Base-by-base conservation (phyloP, 2,113 vertebrate species). In the Gracilinanus agilis region DNA sequence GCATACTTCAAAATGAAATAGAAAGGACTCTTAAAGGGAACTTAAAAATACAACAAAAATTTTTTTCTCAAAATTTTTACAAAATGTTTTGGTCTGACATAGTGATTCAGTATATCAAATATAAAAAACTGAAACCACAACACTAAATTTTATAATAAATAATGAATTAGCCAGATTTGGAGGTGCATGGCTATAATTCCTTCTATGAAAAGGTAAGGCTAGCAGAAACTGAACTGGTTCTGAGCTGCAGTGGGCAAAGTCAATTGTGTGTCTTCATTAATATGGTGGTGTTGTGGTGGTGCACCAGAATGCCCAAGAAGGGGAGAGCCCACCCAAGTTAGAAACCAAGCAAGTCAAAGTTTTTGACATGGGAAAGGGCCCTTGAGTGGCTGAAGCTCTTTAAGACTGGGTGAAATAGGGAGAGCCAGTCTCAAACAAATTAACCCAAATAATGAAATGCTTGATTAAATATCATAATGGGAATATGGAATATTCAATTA, bases 111-210 rank as follows among this genome's bases (percentile, higher is more conserved):
- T 40, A 55, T 88, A 67, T 21, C 12, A 67, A 90, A 54, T 83
- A 53, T 96, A 96, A 55, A 95, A 96, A 95, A 95, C 44, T 89
- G 58, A 96, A 97, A 94, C 55, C 92, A 94, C 90, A 96, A 93
- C 61, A 90, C n/a, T 88, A 90, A 97, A 95, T 90, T 92, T 55
- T n/a, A n/a, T n/a, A n/a, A n/a, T n/a, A n/a, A n/a, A 95, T 90
- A 90, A 96, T 55, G 7, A 75, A 75, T 75, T 34, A 67, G 58
- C 58, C 12, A n/a, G 67, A 75, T 4, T 75, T n/a, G 29, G 34
- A n/a, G 34, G 5, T n/a, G 6, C 16, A n/a, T n/a, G 2, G 34
- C 34, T 75, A 75, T 2, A 75, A 34, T 75, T 13, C 13, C 61
- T 75, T 67, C 34, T 61, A 61, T 11, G 58, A 29, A 61, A 61